Base-by-base conservation (phyloP, 2,797 vertebrate genomes). In the Gobionotothen gibberifrons region DNA sequence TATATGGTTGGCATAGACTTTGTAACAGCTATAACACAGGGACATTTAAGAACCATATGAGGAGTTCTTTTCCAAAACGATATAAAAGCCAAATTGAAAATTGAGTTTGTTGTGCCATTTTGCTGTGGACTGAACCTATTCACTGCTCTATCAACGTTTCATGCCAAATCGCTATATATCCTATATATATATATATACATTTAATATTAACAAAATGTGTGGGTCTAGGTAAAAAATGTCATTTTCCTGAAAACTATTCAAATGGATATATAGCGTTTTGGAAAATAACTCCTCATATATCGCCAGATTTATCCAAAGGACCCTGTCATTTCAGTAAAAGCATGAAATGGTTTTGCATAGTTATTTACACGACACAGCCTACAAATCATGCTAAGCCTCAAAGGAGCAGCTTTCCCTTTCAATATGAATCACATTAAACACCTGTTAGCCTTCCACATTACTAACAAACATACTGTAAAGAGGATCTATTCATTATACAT, bases 401-500 rank as follows among this genome's bases (percentile, higher is more conserved):
- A 81, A 81, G 52, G 58, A 14, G 17, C 21, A 47, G 53, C 21
- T 36, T 26, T 54, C 9, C 49, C 65, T 78, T 67, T 78, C 48
- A 73, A 60, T 43, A 76, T 76, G 36, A 77, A 81, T 82, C 74
- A 62, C 5, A 9, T 63, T 74, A 67, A 84, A 81, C 62, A 84
- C 79, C 59, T 76, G 62, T 75, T 80, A 78, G 63, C 62, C 46
- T 73, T 72, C n/a, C 29, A 69, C 3, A 14, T 46, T 44, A 39
- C 66, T 70, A 57, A 54, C 51, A 69, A 63, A 72, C 65, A 77
- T 10, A 26, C 26, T 26, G 4, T 5, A 52, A 73, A 79, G 26
- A 55, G 65, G 58, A 51, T 62, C 22, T 53, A 71, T 87, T 62
- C 79, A 86, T 87, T 69, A 86, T 84, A 84, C 32, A 84, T 73